Percentiles rank a stretch among this genome's conserved stretches.
phyloP scores from a whole-genome alignment of 2,113 vertebrate genomes.

The Uropsilus gracilis region DNA sequence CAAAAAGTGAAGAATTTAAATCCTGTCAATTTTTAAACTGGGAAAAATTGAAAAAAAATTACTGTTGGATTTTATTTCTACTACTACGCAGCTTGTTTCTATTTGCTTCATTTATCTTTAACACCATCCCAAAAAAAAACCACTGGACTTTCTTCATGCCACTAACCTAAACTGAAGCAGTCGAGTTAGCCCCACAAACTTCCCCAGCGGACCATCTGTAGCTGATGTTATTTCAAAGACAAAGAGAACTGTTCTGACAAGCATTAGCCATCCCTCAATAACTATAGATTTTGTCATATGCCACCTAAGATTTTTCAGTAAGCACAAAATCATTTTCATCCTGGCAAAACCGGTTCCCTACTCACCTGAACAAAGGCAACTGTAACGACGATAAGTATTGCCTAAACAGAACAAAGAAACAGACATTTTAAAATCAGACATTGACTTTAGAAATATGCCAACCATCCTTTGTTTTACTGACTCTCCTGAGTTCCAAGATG shows the following conservation, averaged over 20 bases:
- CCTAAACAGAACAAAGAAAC: conserved; percentile 85
- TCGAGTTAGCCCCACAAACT: background rate
- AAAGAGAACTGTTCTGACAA: conserved; percentile 10
- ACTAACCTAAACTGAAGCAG: conserved; percentile 33
- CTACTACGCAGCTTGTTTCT: background rate
- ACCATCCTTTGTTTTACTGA: background rate
- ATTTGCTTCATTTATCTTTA: conserved; percentile 26
- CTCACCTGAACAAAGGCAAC: conserved; percentile 98
- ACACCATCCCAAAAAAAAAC: background rate
- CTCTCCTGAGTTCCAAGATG: background rate
- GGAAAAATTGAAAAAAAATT: background rate
- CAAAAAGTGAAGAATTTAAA: conserved; percentile 29
- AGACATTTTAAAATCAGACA: conserved; percentile 38
- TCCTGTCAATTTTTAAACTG: conserved; percentile 8
- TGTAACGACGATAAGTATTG: conserved; percentile 98
- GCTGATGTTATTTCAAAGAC: conserved; percentile 41
- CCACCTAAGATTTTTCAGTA: conserved; percentile 8
- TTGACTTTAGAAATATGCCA: background rate
- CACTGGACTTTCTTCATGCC: conserved; percentile 9
- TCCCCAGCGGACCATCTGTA: background rate
- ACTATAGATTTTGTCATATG: background rate
- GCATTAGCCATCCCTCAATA: background rate
- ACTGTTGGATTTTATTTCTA: background rate
- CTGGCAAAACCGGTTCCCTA: conserved; percentile 58
- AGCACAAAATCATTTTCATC: conserved; percentile 9